These are phyloP conservation scores for Nesogale talazaci DNA, from an alignment of 2,113 vertebrate genomes.

Conservation along the genomic window DNA sequence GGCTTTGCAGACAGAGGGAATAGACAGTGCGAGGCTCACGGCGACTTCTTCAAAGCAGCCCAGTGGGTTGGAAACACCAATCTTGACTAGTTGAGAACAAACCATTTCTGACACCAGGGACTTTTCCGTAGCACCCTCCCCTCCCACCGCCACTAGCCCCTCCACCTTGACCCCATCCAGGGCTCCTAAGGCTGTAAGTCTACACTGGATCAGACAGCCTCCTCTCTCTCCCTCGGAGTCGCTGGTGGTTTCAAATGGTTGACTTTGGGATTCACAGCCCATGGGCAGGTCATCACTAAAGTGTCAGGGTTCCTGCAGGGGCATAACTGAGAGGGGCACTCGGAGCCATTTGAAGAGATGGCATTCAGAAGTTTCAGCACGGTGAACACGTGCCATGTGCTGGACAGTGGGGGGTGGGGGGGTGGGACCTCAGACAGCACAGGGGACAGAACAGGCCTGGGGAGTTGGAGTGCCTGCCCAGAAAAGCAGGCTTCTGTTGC, in stretches of 20 bases:
- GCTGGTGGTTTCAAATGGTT: no score
- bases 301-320: background rate
- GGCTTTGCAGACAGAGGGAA: background rate
- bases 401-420: fast-evolving
- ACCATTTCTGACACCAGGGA: background rate
- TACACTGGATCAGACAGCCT: no score
- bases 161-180: no score
- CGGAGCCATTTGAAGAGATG: fast-evolving
- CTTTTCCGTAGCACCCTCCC: no score
- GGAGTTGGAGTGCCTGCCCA: background rate
- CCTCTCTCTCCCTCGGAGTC: no score
- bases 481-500: no score
- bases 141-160: no score
- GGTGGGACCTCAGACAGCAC: background rate
- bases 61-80: no score
- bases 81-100: background rate
- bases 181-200: no score
- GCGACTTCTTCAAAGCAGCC: background rate
- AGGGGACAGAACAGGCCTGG: fast-evolving
- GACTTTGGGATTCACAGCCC: no score
- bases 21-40: background rate
- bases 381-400: fast-evolving
- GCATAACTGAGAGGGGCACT: background rate
- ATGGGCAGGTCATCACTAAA: no score
- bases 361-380: background rate